Conservation (phyloP, 2,888 invertebrate genomes). For the Thereva unica region DNA sequence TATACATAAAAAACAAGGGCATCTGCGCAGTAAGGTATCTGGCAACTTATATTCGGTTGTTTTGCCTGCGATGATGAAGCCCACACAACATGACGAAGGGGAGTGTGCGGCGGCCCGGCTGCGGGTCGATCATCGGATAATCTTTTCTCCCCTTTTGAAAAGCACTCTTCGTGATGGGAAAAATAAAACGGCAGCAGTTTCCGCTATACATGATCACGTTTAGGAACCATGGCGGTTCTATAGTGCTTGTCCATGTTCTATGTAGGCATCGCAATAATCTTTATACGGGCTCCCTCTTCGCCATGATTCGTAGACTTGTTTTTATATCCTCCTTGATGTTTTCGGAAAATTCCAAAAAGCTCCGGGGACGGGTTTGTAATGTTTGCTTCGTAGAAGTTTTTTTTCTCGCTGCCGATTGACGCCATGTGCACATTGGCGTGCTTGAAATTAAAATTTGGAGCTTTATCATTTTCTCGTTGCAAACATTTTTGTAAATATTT, state of each 20-base stretch:
- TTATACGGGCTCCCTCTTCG: too few relatives aligned
- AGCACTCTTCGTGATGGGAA: conserved; percentile 1
- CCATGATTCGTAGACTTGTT: not conserved
- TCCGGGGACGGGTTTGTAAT: not conserved
- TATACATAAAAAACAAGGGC: conserved; percentile 18
- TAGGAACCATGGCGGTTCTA: conserved; percentile 7
- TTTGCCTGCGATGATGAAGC: conserved; percentile 3
- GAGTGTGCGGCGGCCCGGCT: not conserved
- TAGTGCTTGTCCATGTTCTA: not conserved
- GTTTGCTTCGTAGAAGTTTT: too few relatives aligned
- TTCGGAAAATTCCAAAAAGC: conserved; percentile 23
- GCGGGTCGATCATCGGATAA: conserved; percentile 16
- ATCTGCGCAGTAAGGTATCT: conserved; percentile 24
- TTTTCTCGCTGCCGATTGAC: too few relatives aligned
- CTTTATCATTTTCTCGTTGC: not conserved
- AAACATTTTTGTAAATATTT: too few relatives aligned
- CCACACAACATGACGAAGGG: conserved; percentile 15
- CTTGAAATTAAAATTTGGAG: not conserved
- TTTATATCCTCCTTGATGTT: conserved; percentile 1
- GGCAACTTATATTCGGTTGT: not conserved
- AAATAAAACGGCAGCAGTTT: conserved; percentile 4
- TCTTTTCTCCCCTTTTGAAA: conserved; percentile 19
- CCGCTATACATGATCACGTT: conserved; percentile 13
- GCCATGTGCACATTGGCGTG: not conserved
- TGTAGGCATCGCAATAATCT: conserved; percentile 1